Evolutionary conservation across 2,888 invertebrate species (phyloP).

Genomic region (Platyscelio sp.): DNA sequence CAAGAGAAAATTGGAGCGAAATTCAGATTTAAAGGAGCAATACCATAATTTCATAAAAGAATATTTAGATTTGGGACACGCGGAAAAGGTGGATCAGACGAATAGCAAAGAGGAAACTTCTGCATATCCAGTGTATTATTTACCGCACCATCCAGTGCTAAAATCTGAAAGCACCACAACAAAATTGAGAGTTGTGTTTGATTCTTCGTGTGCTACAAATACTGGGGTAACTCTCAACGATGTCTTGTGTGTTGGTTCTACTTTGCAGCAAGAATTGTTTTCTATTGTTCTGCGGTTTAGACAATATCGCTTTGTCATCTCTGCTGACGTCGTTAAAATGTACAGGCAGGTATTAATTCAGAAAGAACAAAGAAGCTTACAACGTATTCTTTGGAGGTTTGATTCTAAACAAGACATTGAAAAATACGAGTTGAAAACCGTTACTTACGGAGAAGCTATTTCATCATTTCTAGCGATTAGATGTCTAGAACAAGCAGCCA

Average conservation of each 20-base stretch:
- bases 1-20: conserved; percentile 7
- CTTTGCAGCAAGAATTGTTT: conserved; percentile 71
- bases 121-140: too few relatives aligned
- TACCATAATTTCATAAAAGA: conserved; percentile 35
- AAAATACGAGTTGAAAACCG: conserved; percentile 68
- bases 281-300: conserved; percentile 72
- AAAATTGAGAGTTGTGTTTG: conserved; percentile 77
- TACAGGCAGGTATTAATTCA: conserved; percentile 71
- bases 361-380: conserved; percentile 66
- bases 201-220: conserved; percentile 74
- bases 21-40: background rate
- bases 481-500: conserved; percentile 57
- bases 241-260: conserved; percentile 72
- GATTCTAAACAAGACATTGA: too few relatives aligned
- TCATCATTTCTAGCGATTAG: conserved; percentile 71
- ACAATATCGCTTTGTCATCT: conserved; percentile 68
- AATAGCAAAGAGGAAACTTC: background rate
- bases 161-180: conserved; percentile 73
- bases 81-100: conserved; percentile 15
- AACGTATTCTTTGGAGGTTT: too few relatives aligned
- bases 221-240: conserved; percentile 75
- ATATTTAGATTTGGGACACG: conserved; percentile 55
- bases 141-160: conserved; percentile 59
- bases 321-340: conserved; percentile 79
- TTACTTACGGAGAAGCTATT: conserved; percentile 74